Evolutionary conservation across 2,113 vertebrate genomes (phyloP).

Genomic region (Spermophilus dauricus): DNA sequence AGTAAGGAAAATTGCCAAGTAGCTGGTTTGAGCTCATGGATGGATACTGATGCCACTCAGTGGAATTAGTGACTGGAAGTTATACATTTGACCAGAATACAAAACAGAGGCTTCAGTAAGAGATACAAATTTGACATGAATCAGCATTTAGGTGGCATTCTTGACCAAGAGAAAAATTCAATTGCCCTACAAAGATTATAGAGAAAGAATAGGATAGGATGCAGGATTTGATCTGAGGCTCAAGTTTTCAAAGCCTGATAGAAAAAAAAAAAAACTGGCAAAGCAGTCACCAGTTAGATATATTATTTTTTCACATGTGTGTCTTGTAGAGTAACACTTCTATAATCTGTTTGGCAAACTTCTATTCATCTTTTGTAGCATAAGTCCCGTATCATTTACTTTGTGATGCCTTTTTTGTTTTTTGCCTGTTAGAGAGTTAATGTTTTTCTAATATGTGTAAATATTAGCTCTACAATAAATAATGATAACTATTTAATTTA

Average conservation of each 20-base stretch:
- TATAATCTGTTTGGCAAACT: background rate
- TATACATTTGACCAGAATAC: constrained; percentile 4
- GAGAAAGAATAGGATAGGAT: background rate
- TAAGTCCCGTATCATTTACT: background rate
- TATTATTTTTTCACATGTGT: background rate
- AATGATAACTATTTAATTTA: constrained; percentile 45
- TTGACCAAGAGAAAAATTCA: background rate
- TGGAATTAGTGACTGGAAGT: background rate
- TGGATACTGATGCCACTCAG: background rate
- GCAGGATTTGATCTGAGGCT: background rate
- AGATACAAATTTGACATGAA: constrained; percentile 37
- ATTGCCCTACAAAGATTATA: background rate
- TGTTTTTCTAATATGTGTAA: background rate
- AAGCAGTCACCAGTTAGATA: background rate
- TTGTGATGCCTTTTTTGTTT: background rate
- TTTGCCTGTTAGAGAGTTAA: background rate
- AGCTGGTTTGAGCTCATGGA: background rate
- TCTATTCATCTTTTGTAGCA: background rate
- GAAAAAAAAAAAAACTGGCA: background rate
- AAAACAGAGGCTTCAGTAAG: background rate
- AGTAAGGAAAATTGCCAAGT: background rate
- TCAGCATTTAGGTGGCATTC: constrained; percentile 18
- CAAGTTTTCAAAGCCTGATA: background rate
- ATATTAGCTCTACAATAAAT: background rate
- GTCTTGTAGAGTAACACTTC: background rate